Base-by-base conservation (phyloP, 2,888 invertebrate genomes). In the Gisinianus flammeolus region DNA sequence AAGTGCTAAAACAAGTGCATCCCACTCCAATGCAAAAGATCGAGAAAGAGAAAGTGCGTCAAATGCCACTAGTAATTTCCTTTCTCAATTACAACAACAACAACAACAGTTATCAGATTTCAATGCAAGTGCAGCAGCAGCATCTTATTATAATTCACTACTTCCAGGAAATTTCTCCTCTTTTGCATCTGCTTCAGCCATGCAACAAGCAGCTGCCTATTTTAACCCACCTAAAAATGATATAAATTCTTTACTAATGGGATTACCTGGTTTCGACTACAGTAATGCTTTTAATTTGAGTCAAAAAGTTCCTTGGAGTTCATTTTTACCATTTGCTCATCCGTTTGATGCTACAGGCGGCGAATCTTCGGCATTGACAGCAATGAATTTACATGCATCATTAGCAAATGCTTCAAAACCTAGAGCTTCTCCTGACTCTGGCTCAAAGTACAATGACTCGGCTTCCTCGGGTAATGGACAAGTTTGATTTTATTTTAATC, bases 271-370 rank as follows among this genome's bases (percentile, higher is more conserved):
- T 26, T 62, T 62, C 12, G 62, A 62, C 28, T 62, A 62, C 16
- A 28, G n/a, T 58, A 58, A 26, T 62, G 62, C 62, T 28, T 28
- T 62, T 62, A 62, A 62, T 62, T 24, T 26, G 24, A 58, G 56
- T 24, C 56, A 58, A 58, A 58, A 58, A 58, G 24, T 12, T 8
- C 56, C 16, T n/a, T 58, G 56, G 56, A n/a, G 8, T 58, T 22
- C 22, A 26, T 62, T 62, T 16, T 28, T 62, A 6, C 62, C 62
- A 28, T 62, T 62, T 62, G 28, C 26, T 28, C 22, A 24, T 62
- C 62, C 26, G 16, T 54, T 54, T 54, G 54, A 54, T 19, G 26
- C 62, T 26, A 24, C n/a, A 22, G 26, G 12, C 12, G 26, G 24
- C 16, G 62, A 12, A 62, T n/a, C 16, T 19, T n/a, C 54, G n/a